Evolutionary conservation across 2,797 vertebrate species (phyloP).

Genomic region (Arremon aurantiirostris): DNA sequence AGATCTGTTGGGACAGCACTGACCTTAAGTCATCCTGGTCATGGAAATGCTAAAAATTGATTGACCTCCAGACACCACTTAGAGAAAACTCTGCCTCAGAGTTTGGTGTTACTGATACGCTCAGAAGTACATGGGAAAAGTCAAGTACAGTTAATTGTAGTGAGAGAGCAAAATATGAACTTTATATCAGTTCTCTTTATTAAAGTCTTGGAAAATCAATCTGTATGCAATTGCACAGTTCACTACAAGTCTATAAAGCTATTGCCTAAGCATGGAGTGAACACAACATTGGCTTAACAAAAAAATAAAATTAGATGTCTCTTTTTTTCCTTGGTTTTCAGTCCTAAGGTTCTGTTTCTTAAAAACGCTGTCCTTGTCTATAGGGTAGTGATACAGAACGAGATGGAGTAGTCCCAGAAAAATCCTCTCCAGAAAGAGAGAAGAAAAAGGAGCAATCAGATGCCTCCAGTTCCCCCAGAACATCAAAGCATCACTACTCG

Average conservation of each 20-base stretch:
- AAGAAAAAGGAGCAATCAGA: slow-evolving; percentile 87
- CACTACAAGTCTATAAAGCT: background rate
- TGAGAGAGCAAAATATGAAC: background rate
- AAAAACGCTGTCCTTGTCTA: background rate
- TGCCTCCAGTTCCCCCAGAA: slow-evolving; percentile 86
- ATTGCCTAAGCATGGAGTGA: background rate
- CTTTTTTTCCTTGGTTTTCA: background rate
- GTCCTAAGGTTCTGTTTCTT: background rate
- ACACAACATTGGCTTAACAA: background rate
- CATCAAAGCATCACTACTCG: slow-evolving; percentile 90
- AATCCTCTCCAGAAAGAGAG: slow-evolving; percentile 81
- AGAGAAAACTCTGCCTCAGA: background rate
- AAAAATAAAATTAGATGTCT: background rate
- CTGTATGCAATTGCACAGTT: background rate
- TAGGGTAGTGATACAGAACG: slow-evolving; percentile 88
- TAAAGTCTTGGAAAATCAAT: background rate
- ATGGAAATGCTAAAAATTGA: background rate
- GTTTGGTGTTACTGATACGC: background rate
- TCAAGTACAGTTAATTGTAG: background rate
- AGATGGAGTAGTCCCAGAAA: slow-evolving; percentile 78
- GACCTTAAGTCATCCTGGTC: background rate
- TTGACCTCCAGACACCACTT: background rate
- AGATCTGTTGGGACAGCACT: background rate
- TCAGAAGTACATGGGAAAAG: background rate
- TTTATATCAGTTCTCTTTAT: background rate